A percentile compares a stretch with the other conserved stretches of the same genome.
Conservation (phyloP, 2,888 invertebrate genomes). For the Drosophila prostipennis region DNA sequence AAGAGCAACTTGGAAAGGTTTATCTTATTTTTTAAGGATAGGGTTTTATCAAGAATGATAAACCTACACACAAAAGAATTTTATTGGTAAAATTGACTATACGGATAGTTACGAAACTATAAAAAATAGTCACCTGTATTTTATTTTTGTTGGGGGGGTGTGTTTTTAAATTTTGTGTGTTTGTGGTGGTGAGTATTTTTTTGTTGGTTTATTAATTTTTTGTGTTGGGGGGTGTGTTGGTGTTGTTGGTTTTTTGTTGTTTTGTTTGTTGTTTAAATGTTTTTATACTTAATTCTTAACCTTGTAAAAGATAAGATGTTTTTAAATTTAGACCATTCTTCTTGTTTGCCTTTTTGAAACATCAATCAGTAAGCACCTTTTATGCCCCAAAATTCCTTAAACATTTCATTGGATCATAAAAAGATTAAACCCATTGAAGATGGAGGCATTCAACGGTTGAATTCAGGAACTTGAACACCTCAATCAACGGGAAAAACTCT, state of each 20-base stretch:
- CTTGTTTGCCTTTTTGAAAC: neutral
- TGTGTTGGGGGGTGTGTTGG: too few species aligned
- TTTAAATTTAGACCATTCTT: too few species aligned
- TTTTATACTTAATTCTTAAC: neutral
- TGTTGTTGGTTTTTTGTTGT: too few species aligned
- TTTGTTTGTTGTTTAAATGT: too few species aligned
- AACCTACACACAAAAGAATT: too few species aligned
- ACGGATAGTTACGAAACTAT: too few species aligned
- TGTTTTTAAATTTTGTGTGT: too few species aligned
- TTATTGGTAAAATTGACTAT: too few species aligned
- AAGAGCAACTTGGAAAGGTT: slow-evolving; percentile 1
- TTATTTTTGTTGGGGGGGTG: too few species aligned
- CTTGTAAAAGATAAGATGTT: neutral
- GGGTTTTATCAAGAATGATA: neutral
- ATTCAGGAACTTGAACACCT: slow-evolving; percentile 16
- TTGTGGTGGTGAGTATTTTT: too few species aligned
- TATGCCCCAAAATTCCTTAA: neutral
- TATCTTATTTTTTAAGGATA: neutral
- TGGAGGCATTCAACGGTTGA: neutral
- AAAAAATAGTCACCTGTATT: too few species aligned
- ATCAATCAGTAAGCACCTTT: neutral
- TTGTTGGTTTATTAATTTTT: too few species aligned
- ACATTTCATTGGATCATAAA: neutral
- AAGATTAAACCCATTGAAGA: neutral
- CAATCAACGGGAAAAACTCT: slow-evolving; percentile 34